A percentile compares a stretch with the other conserved stretches of the same genome.
Conservation (phyloP, 2,797 vertebrate species). For the Pelodytes ibericus region DNA sequence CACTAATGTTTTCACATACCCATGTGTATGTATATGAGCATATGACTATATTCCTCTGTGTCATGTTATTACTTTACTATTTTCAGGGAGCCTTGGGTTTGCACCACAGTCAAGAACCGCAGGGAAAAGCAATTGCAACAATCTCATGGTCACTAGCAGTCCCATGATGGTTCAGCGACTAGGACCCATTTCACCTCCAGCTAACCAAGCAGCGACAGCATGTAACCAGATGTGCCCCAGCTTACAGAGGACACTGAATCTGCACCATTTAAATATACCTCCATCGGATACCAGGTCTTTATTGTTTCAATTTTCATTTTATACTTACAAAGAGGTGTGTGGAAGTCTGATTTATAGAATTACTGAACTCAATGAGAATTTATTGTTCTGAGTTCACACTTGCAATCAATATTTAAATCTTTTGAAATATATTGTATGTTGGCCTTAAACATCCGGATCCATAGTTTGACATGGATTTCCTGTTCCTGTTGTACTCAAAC, state of each 20-base stretch:
- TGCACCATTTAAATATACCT: slow-evolving; percentile 73
- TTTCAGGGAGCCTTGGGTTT: slow-evolving; percentile 74
- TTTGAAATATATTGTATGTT: no score
- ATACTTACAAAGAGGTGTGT: slow-evolving; percentile 26
- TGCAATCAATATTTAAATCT: background rate
- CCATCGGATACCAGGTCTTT: slow-evolving; percentile 86
- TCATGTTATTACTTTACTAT: slow-evolving; percentile 49
- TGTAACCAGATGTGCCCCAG: slow-evolving; percentile 70
- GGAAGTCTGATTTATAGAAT: background rate
- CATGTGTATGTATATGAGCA: background rate
- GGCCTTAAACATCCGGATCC: no score
- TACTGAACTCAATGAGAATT: no score
- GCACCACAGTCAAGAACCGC: slow-evolving; percentile 73
- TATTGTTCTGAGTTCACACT: no score
- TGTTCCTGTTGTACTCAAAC: no score
- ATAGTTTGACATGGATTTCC: no score
- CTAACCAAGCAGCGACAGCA: slow-evolving; percentile 69
- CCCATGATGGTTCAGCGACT: slow-evolving; percentile 78
- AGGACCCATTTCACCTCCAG: slow-evolving; percentile 69
- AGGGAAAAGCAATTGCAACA: slow-evolving; percentile 76
- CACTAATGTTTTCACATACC: no score
- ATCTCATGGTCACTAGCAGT: slow-evolving; percentile 78
- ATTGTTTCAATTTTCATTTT: slow-evolving; percentile 59
- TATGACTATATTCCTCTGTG: background rate
- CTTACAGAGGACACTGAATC: slow-evolving; percentile 72